Evolutionary conservation across 2,797 vertebrate genomes (phyloP).

Genomic region (Anabas testudineus): DNA sequence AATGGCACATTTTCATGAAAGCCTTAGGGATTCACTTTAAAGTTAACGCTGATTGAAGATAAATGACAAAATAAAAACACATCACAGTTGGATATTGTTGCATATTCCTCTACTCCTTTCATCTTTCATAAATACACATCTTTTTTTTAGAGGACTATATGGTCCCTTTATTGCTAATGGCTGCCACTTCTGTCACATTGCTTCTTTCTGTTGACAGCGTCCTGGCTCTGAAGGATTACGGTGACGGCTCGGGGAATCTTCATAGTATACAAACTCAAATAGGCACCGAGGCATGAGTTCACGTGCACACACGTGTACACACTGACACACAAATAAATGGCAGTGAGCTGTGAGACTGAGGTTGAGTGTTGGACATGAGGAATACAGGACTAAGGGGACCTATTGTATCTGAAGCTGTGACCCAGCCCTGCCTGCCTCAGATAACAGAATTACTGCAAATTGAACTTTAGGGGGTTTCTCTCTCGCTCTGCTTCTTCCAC

Average conservation of each 20-base stretch:
- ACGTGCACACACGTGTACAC: slow-evolving; percentile 15
- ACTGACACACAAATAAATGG: slow-evolving; percentile 22
- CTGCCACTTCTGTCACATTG: slow-evolving; percentile 53
- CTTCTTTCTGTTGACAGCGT: slow-evolving; percentile 53
- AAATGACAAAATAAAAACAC: too few species aligned
- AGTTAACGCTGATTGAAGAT: slow-evolving; percentile 1
- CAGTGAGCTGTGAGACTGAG: slow-evolving; percentile 41
- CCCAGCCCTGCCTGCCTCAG: slow-evolving; percentile 70
- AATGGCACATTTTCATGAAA: not conserved
- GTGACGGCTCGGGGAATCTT: slow-evolving; percentile 21
- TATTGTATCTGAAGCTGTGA: slow-evolving; percentile 67
- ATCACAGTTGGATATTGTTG: not conserved
- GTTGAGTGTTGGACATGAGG: slow-evolving; percentile 43
- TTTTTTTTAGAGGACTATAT: slow-evolving; percentile 26
- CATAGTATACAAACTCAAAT: slow-evolving; percentile 16
- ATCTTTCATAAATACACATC: slow-evolving; percentile 24
- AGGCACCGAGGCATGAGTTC: slow-evolving; percentile 16
- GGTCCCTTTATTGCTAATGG: slow-evolving; percentile 50
- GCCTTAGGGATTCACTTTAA: not conserved
- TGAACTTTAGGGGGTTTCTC: slow-evolving; percentile 73
- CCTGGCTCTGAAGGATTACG: slow-evolving; percentile 51
- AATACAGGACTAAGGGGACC: slow-evolving; percentile 45
- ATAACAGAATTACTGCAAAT: slow-evolving; percentile 86
- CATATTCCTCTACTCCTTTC: slow-evolving; percentile 6
- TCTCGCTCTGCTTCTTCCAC: slow-evolving; percentile 40